Evolutionary conservation across 2,113 vertebrate species (phyloP), one percentile per base, ranked within the genome.

Genomic region (Dolichallabes microphthalmus): DNA sequence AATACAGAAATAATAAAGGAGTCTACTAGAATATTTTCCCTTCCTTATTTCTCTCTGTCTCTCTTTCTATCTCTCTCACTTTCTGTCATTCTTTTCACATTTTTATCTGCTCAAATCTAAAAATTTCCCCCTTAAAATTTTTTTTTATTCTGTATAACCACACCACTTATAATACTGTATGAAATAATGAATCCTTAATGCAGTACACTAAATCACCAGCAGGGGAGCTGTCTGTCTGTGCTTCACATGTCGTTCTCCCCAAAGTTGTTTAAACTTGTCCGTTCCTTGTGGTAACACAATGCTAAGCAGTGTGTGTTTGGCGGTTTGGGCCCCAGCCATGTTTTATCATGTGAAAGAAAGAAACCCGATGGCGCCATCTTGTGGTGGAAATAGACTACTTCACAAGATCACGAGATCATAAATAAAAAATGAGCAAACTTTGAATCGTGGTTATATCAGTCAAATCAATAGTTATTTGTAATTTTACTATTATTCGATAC

Each of bases 331-430:
- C 2, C 1, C n/a, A 15, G 52, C 52, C 75, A 57, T 60, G 27
- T 32, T 78, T 17, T 15, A 4, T 45, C 45, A 19, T 35, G 4
- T 13, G 14, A 35, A 71, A 61, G 14, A 35, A 71, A 61, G 58
- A 52, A 52, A 25, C 88, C 86, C 89, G 86, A 93, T 75, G 91
- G 89, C 91, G 93, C 92, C 93, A 94, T 91, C 94, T 94, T 90
- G 91, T 93, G 94, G 91, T 86, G 2, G 1, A 79, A 17, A 50
- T 3, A 0, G 12, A 53, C 4, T 52, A 7, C 11, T 0, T 27
- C 8, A 19, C 52, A 25, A 53, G 4, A 32, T 63, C 5, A 39
- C 11, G 13, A 2, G 73, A 2, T 9, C 4, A 52, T n/a, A 53
- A 52, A 75, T 19, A 8, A n/a, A 25, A 35, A 69, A 45, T 45